Base-by-base conservation (phyloP, 2,113 vertebrate genomes). In the Sceloporus undulatus region DNA sequence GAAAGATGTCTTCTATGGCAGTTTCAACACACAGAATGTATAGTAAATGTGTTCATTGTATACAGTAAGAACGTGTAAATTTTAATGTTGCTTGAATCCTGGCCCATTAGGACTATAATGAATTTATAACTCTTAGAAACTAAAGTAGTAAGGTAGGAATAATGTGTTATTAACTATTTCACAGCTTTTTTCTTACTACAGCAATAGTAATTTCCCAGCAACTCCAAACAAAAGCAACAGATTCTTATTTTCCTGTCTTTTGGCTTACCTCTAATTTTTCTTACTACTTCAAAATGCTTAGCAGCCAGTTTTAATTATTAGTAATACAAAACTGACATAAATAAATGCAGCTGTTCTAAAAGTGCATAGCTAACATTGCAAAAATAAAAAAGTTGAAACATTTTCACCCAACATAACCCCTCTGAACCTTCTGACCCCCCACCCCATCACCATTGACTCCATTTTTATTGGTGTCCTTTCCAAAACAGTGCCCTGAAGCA, bases 161-260 rank as follows among this genome's bases (percentile, higher is more conserved):
- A 38, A 40, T 25, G 25, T 82, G 34, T 65, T 82, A 65, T 14
- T 40, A 66, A 66, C 9, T 25, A 66, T 68, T 42, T 38, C 38
- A 27, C 25, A 52, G 62, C 5, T 16, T 23, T 79, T 56, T 54
- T 56, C 48, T 79, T 13, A 25, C 42, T 52, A 52, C 9, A 52
- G 10, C 76, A 52, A 77, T 5, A 38, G 48, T 48, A 48, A 87
- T 82, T 91, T 95, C 88, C 65, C 54, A 95, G 83, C 4, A 79
- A 66, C 90, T 94, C 77, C 25, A 94, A 96, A 95, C 95, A 29
- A 91, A 87, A 92, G 73, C 40, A n/a, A 34, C 21, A 94, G 81
- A 84, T 93, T 85, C 92, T 90, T 93, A 89, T 92, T 95, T 77
- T 82, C 42, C n/a, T 83, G 2, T 83, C 38, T 11, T 83, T 76